Conservation (phyloP, 2,113 vertebrate species). For the Chinchilla lanigera region DNA sequence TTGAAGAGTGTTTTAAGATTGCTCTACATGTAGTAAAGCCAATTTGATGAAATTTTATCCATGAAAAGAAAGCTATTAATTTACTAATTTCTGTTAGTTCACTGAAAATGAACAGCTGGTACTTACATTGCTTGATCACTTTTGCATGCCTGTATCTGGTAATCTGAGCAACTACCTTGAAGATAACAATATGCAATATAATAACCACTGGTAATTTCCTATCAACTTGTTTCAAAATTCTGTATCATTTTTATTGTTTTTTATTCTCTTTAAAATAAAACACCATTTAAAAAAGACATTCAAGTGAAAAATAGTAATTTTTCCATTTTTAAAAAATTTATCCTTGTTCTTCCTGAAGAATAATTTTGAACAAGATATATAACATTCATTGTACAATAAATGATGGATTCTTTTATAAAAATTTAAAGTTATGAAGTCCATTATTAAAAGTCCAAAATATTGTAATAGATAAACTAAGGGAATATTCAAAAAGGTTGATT, state of each 20-base stretch:
- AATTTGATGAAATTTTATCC: slow-evolving; percentile 24
- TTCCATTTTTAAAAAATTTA: background rate
- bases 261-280: background rate
- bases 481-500: background rate
- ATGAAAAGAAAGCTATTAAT: slow-evolving; percentile 41
- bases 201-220: too few relatives aligned
- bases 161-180: too few relatives aligned
- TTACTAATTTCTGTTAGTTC: background rate
- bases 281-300: background rate
- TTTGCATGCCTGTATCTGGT: too few relatives aligned
- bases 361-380: background rate
- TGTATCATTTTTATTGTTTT: too few relatives aligned
- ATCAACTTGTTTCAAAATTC: too few relatives aligned
- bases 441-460: slow-evolving; percentile 11
- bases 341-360: background rate
- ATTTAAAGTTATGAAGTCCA: slow-evolving; percentile 8
- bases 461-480: slow-evolving; percentile 33
- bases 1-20: background rate
- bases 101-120: too few relatives aligned
- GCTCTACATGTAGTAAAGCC: background rate
- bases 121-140: too few relatives aligned
- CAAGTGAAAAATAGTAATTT: slow-evolving; percentile 21
- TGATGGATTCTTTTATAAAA: background rate
- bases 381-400: background rate
- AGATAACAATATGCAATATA: too few relatives aligned